These are phyloP conservation scores for Uloborus plumipes DNA, from an alignment of 2,888 invertebrate species.

Conservation along the genomic window DNA sequence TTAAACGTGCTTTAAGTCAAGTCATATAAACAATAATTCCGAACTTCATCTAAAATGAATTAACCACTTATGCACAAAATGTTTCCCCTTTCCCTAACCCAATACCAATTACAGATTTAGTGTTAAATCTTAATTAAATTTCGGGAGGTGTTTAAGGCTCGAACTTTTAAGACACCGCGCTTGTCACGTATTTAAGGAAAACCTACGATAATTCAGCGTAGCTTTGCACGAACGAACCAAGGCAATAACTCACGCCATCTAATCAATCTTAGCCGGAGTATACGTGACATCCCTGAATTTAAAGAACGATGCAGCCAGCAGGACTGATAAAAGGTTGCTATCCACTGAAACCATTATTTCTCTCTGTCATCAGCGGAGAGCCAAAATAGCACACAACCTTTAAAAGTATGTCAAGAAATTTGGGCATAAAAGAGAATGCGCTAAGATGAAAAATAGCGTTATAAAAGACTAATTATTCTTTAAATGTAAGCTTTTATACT, in stretches of 20 bases:
- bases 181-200: no score
- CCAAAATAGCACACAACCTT: constrained; percentile 14
- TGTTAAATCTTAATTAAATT: no score
- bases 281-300: background rate
- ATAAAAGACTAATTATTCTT: constrained; percentile 59
- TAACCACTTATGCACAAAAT: no score
- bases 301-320: constrained; percentile 8
- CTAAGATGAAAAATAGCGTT: constrained; percentile 39
- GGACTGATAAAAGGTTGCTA: constrained; percentile 9
- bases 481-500: constrained; percentile 31
- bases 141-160: no score
- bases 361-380: constrained; percentile 2
- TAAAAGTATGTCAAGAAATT: constrained; percentile 55
- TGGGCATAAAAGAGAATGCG: constrained; percentile 24
- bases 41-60: no score
- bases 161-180: no score
- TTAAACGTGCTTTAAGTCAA: no score
- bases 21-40: no score
- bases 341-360: constrained; percentile 11
- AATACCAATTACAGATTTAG: no score
- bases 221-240: background rate
- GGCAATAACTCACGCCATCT: constrained; percentile 1
- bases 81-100: no score
- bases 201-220: no score
- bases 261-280: constrained; percentile 26